Evolutionary conservation across 2,888 invertebrate genomes (phyloP).

Genomic region (Hypolimnas misippus): DNA sequence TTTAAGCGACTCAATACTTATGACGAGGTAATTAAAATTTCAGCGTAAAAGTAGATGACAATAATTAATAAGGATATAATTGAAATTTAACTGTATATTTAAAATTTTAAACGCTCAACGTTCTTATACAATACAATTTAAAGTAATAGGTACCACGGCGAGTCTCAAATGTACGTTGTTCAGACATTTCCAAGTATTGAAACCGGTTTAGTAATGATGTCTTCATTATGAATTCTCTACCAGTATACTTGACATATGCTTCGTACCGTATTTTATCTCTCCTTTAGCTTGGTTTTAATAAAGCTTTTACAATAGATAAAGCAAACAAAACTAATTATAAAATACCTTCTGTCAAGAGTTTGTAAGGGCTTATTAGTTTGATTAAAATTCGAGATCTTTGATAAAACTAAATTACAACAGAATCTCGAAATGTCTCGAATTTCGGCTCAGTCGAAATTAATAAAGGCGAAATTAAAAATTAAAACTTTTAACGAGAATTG

Average conservation of each 20-base stretch:
- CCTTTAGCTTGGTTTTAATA: constrained; percentile 18
- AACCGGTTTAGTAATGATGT: constrained; percentile 78
- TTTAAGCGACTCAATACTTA: neutral
- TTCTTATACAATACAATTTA: constrained; percentile 34
- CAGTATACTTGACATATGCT: constrained; percentile 39
- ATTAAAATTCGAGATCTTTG: constrained; percentile 30
- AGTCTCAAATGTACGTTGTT: constrained; percentile 53
- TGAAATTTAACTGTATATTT: neutral
- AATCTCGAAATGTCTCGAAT: constrained; percentile 31
- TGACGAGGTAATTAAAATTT: no score
- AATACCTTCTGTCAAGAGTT: constrained; percentile 19
- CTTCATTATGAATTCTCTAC: constrained; percentile 78
- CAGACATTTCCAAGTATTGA: constrained; percentile 48
- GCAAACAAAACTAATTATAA: constrained; percentile 18
- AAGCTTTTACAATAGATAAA: constrained; percentile 21
- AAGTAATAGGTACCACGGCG: constrained; percentile 50
- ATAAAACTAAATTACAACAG: constrained; percentile 33
- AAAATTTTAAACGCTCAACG: neutral
- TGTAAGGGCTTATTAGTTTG: constrained; percentile 27
- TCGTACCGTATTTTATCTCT: constrained; percentile 23
- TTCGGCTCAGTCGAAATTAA: constrained; percentile 31
- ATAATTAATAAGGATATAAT: neutral
- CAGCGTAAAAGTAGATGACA: no score
- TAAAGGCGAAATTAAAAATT: constrained; percentile 36
- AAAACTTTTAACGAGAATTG: constrained; percentile 41